phyloP scores from a whole-genome alignment of 2,888 invertebrate genomes.

The Yponomeuta malinellus region DNA sequence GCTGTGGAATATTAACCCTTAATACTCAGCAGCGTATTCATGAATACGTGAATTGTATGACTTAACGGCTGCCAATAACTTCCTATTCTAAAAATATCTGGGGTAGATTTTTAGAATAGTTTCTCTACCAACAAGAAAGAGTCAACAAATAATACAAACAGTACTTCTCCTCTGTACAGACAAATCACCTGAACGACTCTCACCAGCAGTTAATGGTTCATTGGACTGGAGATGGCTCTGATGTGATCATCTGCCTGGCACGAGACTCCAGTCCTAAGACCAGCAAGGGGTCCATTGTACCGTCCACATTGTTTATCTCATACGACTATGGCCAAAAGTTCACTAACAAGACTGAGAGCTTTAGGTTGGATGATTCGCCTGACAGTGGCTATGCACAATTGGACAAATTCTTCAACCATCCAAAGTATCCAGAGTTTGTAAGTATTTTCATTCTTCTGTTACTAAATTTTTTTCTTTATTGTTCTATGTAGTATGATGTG shows the following conservation, averaged over 20 bases:
- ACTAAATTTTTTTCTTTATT: neutral
- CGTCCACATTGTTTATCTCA: constrained; percentile 89
- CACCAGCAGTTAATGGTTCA: constrained; percentile 94
- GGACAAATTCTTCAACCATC: constrained; percentile 91
- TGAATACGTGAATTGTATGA: too few species aligned
- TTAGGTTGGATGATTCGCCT: constrained; percentile 72
- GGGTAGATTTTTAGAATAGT: too few species aligned
- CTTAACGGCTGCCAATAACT: too few species aligned
- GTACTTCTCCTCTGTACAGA: constrained; percentile 64
- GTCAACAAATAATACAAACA: neutral
- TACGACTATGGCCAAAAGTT: constrained; percentile 91
- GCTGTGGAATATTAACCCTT: too few species aligned
- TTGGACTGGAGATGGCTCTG: constrained; percentile 92
- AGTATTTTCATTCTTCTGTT: constrained; percentile 52
- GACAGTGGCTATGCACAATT: constrained; percentile 80
- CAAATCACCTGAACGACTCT: constrained; percentile 85
- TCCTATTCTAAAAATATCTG: too few species aligned
- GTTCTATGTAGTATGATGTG: neutral
- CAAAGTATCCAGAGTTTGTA: constrained; percentile 85
- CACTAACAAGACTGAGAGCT: constrained; percentile 81
- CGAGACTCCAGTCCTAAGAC: constrained; percentile 79
- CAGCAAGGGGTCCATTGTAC: constrained; percentile 72
- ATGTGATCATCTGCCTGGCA: constrained; percentile 91
- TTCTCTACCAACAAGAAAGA: neutral
- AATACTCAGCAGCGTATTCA: too few species aligned